Conservation (phyloP, 2,797 vertebrate genomes). For the Cynopterus sphinx region DNA sequence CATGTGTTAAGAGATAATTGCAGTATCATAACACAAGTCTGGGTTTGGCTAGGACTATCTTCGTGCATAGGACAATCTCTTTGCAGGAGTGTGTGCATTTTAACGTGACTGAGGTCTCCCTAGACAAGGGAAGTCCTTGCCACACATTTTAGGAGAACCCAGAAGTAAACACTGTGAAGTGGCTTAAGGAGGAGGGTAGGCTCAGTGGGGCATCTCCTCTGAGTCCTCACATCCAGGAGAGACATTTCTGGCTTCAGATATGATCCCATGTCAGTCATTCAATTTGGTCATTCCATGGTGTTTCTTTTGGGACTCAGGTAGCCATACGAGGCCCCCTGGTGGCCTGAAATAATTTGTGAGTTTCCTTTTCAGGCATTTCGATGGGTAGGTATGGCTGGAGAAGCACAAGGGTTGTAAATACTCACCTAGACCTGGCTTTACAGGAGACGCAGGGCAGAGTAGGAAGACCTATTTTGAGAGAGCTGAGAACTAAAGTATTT, state of each 20-base stretch:
- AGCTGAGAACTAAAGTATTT: not conserved
- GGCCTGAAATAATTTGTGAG: slow-evolving; percentile 18
- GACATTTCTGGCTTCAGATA: not conserved
- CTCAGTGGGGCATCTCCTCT: not conserved
- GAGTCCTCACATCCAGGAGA: not conserved
- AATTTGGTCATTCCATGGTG: not conserved
- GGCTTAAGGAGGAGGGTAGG: not conserved
- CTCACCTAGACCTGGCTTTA: not conserved
- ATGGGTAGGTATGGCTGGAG: not conserved
- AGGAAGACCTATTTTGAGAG: not conserved
- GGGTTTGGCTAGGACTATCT: not conserved
- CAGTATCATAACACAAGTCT: not conserved
- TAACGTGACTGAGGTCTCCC: not conserved
- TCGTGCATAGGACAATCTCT: not conserved
- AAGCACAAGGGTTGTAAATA: not conserved
- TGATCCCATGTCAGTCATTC: not conserved
- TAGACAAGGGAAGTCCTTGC: not conserved
- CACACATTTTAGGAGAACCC: not conserved
- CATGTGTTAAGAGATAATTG: not conserved
- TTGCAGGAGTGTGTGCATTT: not conserved
- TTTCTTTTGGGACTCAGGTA: slow-evolving; percentile 45
- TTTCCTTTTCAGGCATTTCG: slow-evolving; percentile 28
- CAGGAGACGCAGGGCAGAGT: not conserved
- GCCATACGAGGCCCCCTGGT: slow-evolving; percentile 75
- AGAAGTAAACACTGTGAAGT: not conserved